A percentile compares a stretch with the other conserved stretches of the same genome.
phyloP scores from a whole-genome alignment of 2,797 vertebrate species.

The Hylomyscus alleni region DNA sequence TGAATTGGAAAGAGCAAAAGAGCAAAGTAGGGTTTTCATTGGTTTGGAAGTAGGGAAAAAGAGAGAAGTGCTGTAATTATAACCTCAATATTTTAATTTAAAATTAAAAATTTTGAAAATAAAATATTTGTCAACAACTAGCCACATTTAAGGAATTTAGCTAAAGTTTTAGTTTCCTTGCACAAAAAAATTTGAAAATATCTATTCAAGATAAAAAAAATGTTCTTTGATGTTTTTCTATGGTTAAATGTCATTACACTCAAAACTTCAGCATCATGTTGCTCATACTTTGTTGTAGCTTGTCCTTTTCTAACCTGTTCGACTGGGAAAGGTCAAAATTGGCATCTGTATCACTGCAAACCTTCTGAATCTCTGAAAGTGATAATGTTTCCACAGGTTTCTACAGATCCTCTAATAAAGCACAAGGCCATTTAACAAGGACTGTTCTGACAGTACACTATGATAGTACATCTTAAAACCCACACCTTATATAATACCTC shows the following conservation, averaged over 20 bases:
- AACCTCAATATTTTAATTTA: background rate
- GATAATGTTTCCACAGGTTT: background rate
- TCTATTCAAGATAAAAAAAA: slow-evolving; percentile 39
- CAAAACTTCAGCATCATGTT: slow-evolving; percentile 6
- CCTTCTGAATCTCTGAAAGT: background rate
- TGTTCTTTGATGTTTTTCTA: background rate
- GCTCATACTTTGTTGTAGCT: background rate
- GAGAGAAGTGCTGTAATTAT: background rate
- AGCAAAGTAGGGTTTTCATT: background rate
- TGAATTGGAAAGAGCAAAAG: background rate
- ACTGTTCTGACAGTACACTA: background rate
- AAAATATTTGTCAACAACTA: background rate
- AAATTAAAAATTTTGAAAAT: background rate
- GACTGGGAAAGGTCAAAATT: slow-evolving; percentile 58
- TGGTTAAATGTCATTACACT: slow-evolving; percentile 59
- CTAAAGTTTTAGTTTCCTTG: slow-evolving; percentile 6
- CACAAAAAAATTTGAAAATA: background rate
- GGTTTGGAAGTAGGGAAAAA: background rate
- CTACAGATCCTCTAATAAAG: background rate
- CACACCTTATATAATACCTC: fast-evolving
- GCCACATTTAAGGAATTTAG: background rate
- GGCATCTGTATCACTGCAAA: slow-evolving; percentile 8
- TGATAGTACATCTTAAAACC: background rate
- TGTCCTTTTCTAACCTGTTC: slow-evolving; percentile 36
- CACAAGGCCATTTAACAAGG: background rate